A percentile compares a stretch with the other conserved stretches of the same genome.
Conservation (phyloP, 2,888 invertebrate species). For the Elegia similella region DNA sequence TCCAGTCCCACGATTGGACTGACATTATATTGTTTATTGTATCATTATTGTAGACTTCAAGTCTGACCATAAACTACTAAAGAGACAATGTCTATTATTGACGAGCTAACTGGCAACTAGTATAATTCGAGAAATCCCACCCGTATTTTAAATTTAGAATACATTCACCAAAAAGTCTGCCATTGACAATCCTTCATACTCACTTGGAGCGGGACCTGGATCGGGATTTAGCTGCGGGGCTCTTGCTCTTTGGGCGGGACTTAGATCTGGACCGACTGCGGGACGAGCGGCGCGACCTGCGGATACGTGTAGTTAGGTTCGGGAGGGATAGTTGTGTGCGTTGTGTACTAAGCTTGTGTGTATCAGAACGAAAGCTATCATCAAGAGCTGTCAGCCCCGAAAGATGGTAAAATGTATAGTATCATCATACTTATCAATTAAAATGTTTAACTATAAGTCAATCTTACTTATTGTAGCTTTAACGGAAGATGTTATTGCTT, state of each 20-base stretch:
- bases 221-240: slow-evolving; percentile 88
- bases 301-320: slow-evolving; percentile 18
- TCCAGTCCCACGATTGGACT: too few species aligned
- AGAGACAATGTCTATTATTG: too few species aligned
- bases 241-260: slow-evolving; percentile 86
- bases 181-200: slow-evolving; percentile 51
- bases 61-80: too few species aligned
- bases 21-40: too few species aligned
- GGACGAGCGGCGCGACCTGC: slow-evolving; percentile 73
- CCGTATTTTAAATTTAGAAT: background rate
- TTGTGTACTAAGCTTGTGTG: slow-evolving; percentile 35
- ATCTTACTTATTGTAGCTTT: too few species aligned
- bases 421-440: too few species aligned
- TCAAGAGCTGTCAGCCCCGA: slow-evolving; percentile 81
- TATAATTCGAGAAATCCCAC: background rate
- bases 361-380: slow-evolving; percentile 63
- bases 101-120: too few species aligned
- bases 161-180: slow-evolving; percentile 23
- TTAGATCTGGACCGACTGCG: slow-evolving; percentile 81
- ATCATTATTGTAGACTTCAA: too few species aligned
- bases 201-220: slow-evolving; percentile 89
- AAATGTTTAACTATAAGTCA: too few species aligned
- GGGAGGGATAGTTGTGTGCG: background rate
- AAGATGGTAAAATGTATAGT: slow-evolving; percentile 78
- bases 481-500: too few species aligned